Base-by-base conservation (phyloP, 1,140 invertebrate genomes). In the roundworm (Caenorhabditis elegans) region DNA sequence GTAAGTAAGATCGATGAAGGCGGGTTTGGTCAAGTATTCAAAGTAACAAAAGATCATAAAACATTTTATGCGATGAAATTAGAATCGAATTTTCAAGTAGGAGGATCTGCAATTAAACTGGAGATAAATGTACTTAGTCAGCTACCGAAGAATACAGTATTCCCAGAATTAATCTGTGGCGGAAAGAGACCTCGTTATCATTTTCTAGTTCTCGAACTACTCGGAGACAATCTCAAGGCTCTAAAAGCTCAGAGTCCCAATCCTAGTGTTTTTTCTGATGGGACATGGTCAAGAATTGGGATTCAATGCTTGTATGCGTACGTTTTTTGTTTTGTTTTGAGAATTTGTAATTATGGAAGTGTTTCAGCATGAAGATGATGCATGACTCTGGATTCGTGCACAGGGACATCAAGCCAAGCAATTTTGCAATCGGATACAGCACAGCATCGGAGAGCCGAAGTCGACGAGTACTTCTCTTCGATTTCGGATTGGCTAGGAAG, bases 1-100 rank as follows among this genome's bases (percentile, higher is more conserved):
- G 60, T 70, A 8, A 36, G 43, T 22, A 70, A 70, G 34, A 70
- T 70, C 36, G 60, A 70, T 34, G 60, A 70, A n/a, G 60, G 60
- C 19, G 60, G 60, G 22, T 70, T 70, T 15, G 60, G 60, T 17
- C 60, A 70, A 39, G 60, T 70, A 11, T 70, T 43, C 26, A 70
- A 70, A 70, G 60, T 70, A n/a, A 70, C 60, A n/a, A 70, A 43
- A 39, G 60, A 70, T 31, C 34, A 70, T 22, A 70, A 70, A 70
- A 70, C 60, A 10, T 70, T 70, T 34, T 70, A 70, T 70, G 60
- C 60, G 13, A 70, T 70, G 60, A 70, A 70, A 43, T 39, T 70
- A n/a, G 60, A 70, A 43, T 70, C 34, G 34, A 70, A 43, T 70
- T n/a, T 13, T 70, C 60, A 43, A 24, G 60, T 22, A 43, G 60